Base-by-base conservation (phyloP, 2,797 vertebrate genomes). In the Scomberomorus guttatus region DNA sequence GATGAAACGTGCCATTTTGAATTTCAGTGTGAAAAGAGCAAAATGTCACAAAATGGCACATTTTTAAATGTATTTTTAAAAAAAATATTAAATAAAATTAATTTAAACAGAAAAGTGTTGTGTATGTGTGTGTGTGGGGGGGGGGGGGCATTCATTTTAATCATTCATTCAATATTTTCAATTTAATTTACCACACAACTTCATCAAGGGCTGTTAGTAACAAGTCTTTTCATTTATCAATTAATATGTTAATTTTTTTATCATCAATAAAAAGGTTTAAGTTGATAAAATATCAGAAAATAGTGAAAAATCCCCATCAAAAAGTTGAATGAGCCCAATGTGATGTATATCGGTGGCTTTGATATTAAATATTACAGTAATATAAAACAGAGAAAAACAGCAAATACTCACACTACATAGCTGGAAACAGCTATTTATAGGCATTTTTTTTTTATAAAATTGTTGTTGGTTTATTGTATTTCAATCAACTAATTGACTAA, bases 21-120 rank as follows among this genome's bases (percentile, higher is more conserved):
- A 70, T 70, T 75, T 70, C 13, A 65, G 18, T 7, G 50, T 34
- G 72, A 75, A 79, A 87, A 71, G 48, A 73, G 82, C 37, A 77
- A 62, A 74, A 50, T 69, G 68, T 58, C 63, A 75, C 25, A 39
- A 58, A 50, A 37, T 54, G 54, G 48, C 29, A 68, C 51, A 77
- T 80, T 50, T 48, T 50, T 75, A 24, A 56, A 75, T 44, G 29
- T 0, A 68, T 46, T 46, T 46, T 18, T n/a, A n/a, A n/a, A n/a
- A n/a, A n/a, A n/a, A n/a, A n/a, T 15, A 59, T 50, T 10, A 4
- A 51, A 75, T 72, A 57, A 37, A 24, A 65, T 61, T 11, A 0
- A 2, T 54, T 48, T 32, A 18, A 44, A 46, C n/a, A 59, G n/a
- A 32, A 32, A 52, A 7, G 24, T 29, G 70, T 58, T 58, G 29